These are phyloP conservation scores for Nephila pilipes DNA, from an alignment of 1,140 invertebrate genomes.

Conservation along the genomic window DNA sequence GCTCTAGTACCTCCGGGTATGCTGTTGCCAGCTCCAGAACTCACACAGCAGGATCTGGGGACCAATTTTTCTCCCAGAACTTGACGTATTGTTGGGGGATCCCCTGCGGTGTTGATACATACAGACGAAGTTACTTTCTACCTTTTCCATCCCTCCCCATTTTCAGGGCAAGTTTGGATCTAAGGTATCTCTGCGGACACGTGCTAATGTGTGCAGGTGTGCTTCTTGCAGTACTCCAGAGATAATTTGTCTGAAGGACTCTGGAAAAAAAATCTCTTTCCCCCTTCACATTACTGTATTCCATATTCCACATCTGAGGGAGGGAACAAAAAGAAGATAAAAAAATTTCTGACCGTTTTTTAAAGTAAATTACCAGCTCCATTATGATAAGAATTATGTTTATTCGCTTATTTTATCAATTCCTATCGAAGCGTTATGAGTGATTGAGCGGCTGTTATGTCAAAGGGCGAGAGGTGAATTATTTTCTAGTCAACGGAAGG, in stretches of 20 bases:
- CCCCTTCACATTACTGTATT: background rate
- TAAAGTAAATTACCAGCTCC: background rate
- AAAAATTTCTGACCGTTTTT: background rate
- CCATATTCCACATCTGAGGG: background rate
- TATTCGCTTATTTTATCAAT: constrained; percentile 38
- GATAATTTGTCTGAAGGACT: constrained; percentile 40
- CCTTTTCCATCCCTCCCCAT: background rate
- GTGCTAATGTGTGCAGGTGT: constrained; percentile 71
- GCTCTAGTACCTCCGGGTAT: constrained; percentile 42
- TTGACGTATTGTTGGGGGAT: constrained; percentile 58
- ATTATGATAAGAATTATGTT: constrained; percentile 43
- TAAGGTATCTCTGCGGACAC: constrained; percentile 39
- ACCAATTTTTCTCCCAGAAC: constrained; percentile 62
- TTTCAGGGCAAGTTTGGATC: background rate
- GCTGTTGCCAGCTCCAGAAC: constrained; percentile 29
- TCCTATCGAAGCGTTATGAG: constrained; percentile 4
- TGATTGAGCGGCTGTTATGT: background rate
- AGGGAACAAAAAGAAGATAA: background rate
- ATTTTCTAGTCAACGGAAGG: background rate
- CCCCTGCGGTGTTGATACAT: constrained; percentile 49
- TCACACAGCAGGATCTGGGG: constrained; percentile 31
- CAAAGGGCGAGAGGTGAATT: background rate
- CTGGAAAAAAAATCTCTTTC: background rate
- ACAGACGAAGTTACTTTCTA: constrained; percentile 59
- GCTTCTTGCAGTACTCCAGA: constrained; percentile 35